Base-by-base conservation (phyloP, 2,888 invertebrate genomes). In the Orgyia antiqua region DNA sequence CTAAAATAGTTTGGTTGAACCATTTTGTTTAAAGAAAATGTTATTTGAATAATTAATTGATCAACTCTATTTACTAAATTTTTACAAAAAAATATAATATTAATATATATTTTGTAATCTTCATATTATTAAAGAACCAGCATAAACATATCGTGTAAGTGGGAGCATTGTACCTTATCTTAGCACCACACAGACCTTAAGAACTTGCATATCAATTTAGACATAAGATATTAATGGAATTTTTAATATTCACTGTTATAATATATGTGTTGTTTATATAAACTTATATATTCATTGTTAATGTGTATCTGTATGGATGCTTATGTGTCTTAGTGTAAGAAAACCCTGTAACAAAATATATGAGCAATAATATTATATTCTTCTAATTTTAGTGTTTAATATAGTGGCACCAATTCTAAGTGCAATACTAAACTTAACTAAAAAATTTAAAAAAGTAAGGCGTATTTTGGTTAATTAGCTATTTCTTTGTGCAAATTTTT, bases 141-240 rank as follows among this genome's bases (percentile, higher is more conserved):
- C 51, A 65, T 59, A 11, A 49, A 76, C 74, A 75, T 77, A 76
- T 78, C 78, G 59, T 55, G 56, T 44, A 51, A 34, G 61, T 62
- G 67, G 50, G 45, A 34, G 51, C 42, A 24, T 37, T 32, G 24
- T 39, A 13, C 27, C 24, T 35, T 43, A 51, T 31, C 35, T 39
- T 35, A 40, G 42, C n/a, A 43, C 48, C 45, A 57, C 60, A 52
- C 55, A 38, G 50, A 61, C 67, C 68, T 45, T 29, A 36, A 32
- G 23, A 31, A 43, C 51, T 63, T 68, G 71, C 79, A 80, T 83
- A 83, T 80, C 79, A 82, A 66, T 38, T 36, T 69, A 70, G 61
- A 27, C 4, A 32, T 73, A 72, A 70, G 66, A 43, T 48, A 48
- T 51, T 4, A 58, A 49, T 30, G 45, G 58, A 60, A 59, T 48